Percentiles rank a stretch among this genome's conserved stretches.
Evolutionary conservation across 2,888 invertebrate genomes (phyloP).

Genomic region (Tinea trinotella): DNA sequence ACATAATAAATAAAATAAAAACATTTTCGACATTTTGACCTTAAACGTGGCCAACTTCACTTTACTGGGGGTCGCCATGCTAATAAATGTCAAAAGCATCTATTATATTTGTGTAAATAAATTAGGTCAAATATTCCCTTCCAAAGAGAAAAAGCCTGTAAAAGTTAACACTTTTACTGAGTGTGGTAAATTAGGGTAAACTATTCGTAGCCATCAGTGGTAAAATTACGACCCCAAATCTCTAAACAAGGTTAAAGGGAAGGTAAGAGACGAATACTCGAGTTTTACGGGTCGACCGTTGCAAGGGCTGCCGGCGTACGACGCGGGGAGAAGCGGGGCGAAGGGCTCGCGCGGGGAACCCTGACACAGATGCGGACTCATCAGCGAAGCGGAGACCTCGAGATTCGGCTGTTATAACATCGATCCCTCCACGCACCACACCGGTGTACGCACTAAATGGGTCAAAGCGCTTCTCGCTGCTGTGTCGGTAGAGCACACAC

Average conservation of each 20-base stretch:
- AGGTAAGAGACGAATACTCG: constrained; percentile 54
- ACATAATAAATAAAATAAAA: constrained; percentile 12
- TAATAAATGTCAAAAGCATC: constrained; percentile 27
- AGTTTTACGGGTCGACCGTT: constrained; percentile 60
- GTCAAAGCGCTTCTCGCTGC: constrained; percentile 33
- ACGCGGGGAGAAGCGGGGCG: constrained; percentile 44
- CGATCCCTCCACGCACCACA: constrained; percentile 57
- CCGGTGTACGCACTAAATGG: constrained; percentile 58
- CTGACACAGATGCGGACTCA: constrained; percentile 68
- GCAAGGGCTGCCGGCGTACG: constrained; percentile 38
- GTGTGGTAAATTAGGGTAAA: not conserved
- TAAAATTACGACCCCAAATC: constrained; percentile 38
- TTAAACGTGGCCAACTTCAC: constrained; percentile 45
- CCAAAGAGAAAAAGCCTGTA: not conserved
- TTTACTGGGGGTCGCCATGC: constrained; percentile 37
- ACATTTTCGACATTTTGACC: constrained; percentile 29
- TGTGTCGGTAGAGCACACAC: constrained; percentile 21
- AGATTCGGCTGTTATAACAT: constrained; percentile 63
- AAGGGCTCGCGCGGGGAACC: constrained; percentile 46
- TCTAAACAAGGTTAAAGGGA: constrained; percentile 43
- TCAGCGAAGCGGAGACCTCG: constrained; percentile 60
- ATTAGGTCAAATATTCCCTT: not conserved
- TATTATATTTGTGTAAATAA: constrained; percentile 3
- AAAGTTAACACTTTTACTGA: not conserved
- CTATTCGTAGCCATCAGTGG: constrained; percentile 7